Evolutionary conservation across 2,113 vertebrate species (phyloP), one percentile per base, ranked within the genome.

Genomic region (Puffinus mauretanicus): DNA sequence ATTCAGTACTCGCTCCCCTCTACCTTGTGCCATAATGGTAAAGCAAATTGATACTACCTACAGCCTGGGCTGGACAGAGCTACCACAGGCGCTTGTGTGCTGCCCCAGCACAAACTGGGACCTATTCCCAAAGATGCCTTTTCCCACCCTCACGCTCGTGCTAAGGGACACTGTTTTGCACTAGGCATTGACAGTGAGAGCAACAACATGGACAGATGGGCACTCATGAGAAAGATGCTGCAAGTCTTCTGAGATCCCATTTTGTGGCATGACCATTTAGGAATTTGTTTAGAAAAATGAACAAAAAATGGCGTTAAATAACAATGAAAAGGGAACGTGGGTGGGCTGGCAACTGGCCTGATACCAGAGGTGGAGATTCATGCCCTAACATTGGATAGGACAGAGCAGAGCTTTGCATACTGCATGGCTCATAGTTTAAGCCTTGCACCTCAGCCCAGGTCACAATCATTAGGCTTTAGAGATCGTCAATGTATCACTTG

Each of bases 61-160:
- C 36, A 70, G 36, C 32, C n/a, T 38, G 55, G 49, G 70, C 36
- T 82, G 49, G 34, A 32, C 16, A 64, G 36, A 38, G 62, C 49
- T 27, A 1, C 7, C 2, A 1, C 29, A 11, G 54, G 47, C 0
- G 3, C 40, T 34, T 0, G 2, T 36, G 27, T 52, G 29, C 75
- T 67, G n/a, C 30, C 26, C 18, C 55, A 25, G 47, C 13, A n/a
- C 52, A 60, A 26, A 54, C 52, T 40, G 29, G 30, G 30, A 36
- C 52, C 15, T 12, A 2, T 65, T 32, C 16, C 79, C 58, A 14
- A 30, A n/a, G 38, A 4, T 14, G 26, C 21, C 46, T 76, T 61
- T 62, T 76, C 30, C 47, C 16, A n/a, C 44, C 22, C 27, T 54
- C 15, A 29, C 0, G 0, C 44, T 75, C 4, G 4, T 8, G 29